Evolutionary conservation across 2,888 invertebrate genomes (phyloP), one percentile per base, ranked within the genome.

Genomic region (Eremobia ochroleuca): DNA sequence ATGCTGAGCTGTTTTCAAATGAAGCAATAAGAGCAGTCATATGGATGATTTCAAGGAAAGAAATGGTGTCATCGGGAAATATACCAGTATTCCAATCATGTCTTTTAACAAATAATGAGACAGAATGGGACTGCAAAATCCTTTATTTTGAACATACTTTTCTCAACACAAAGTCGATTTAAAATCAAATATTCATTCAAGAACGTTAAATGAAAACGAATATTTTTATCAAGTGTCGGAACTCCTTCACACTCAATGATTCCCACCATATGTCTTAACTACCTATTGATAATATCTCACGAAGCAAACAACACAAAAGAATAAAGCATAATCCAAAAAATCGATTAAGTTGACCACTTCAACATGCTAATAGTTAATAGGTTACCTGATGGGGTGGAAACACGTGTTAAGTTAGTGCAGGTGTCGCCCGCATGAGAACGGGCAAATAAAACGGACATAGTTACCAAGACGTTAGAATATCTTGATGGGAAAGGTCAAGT

Each of bases 391-490:
- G 78, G 73, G 37, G 55, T 62, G 71, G 66, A 81, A 77, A 87
- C 89, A 90, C 90, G 89, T 90, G 91, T 88, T 15, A 58, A 15
- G 28, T 34, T 21, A 1, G 0, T n/a, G 86, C 92, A 92, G 92
- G 92, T 92, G 93, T 75, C 43, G 73, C 93, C 93, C 93, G 93
- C 93, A 93, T 93, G 93, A 85, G 93, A 93, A 92, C 81, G n/a
- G 11, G 21, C 15, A 6, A 78, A 81, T 74, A 55, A 77, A 90
- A 93, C 92, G 90, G 90, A 31, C 49, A 40, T 25, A 68, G 25
- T 40, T 49, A 13, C 28, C 49, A 64, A 83, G 82, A 83, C 82
- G 77, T 82, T 85, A 21, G 28, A 61, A 76, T 71, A 78, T 68
- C 69, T 69, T 79, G 40, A 79, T 70, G 34, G 9, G 15, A 67